Evolutionary conservation across 2,113 vertebrate genomes (phyloP).

Genomic region (Archilochus colubris): DNA sequence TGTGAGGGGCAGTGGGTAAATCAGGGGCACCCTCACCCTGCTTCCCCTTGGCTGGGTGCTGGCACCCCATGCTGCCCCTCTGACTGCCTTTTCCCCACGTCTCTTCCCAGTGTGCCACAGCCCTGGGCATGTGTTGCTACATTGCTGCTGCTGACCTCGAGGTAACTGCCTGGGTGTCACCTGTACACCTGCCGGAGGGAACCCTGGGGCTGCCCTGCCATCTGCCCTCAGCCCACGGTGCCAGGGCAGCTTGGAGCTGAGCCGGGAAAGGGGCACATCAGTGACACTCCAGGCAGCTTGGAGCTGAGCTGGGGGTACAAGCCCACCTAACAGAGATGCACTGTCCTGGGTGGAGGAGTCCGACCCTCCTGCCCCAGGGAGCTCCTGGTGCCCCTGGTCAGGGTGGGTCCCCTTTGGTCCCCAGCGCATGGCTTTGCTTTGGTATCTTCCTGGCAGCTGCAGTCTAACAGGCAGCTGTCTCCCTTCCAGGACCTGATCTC

Average conservation of each 20-base stretch:
- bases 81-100: background rate
- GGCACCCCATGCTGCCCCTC: accelerated
- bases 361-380: background rate
- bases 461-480: background rate
- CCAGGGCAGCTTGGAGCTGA: background rate
- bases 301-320: background rate
- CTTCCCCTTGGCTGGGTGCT: background rate
- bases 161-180: constrained; percentile 63
- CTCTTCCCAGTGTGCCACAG: constrained; percentile 84
- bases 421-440: background rate
- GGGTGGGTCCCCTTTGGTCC: background rate
- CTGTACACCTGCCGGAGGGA: background rate
- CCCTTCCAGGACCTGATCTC: constrained; percentile 84
- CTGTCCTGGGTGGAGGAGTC: background rate
- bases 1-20: background rate
- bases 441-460: background rate
- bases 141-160: constrained; percentile 89
- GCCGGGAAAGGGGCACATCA: background rate
- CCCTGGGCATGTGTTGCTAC: constrained; percentile 93
- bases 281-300: background rate
- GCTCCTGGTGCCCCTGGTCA: background rate
- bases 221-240: background rate
- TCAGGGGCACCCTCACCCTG: background rate
- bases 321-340: background rate
- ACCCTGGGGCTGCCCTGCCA: background rate